Evolutionary conservation across 2,888 invertebrate genomes (phyloP), one percentile per base, ranked within the genome.

Genomic region (Sepioteuthis lessoniana): DNA sequence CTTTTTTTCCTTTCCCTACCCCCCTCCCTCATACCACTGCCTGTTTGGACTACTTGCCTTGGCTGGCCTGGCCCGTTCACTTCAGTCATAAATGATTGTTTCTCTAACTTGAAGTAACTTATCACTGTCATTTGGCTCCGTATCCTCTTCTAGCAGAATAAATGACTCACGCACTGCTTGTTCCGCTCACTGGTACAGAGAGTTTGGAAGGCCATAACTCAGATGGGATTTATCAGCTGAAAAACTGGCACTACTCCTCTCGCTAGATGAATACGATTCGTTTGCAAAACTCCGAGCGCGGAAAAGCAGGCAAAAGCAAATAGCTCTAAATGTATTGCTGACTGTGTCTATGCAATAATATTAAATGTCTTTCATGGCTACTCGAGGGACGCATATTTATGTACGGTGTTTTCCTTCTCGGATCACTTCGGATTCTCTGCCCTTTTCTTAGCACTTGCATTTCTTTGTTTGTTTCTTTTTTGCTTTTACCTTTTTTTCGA

Each of bases 51-150:
- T n/a, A n/a, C 76, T 76, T 76, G 76, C 76, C 76, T 76, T 35
- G 76, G n/a, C 76, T 4, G n/a, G 16, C 35, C n/a, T 19, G 76
- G 76, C n/a, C 76, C 76, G n/a, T 76, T 76, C 76, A 76, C 76
- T 76, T 76, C 76, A 76, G n/a, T 76, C 76, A 76, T 76, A 76
- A 76, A 76, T 76, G 76, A 76, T 76, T 76, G 76, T 76, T 76
- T 76, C 35, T 19, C 76, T n/a, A n/a, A 76, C 16, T 76, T 35
- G 76, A 76, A 76, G n/a, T n/a, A 76, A 76, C 76, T 76, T n/a
- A 76, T 76, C 76, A 76, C 76, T 76, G 76, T 76, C 76, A 76
- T 19, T 76, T 8, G n/a, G 13, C 19, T 76, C 76, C 35, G 35
- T 76, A 76, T 76, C 35, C 76, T 16, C 35, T n/a, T 76, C 35